Base-by-base conservation (phyloP, 2,113 vertebrate genomes). In the Apaloderma vittatum region DNA sequence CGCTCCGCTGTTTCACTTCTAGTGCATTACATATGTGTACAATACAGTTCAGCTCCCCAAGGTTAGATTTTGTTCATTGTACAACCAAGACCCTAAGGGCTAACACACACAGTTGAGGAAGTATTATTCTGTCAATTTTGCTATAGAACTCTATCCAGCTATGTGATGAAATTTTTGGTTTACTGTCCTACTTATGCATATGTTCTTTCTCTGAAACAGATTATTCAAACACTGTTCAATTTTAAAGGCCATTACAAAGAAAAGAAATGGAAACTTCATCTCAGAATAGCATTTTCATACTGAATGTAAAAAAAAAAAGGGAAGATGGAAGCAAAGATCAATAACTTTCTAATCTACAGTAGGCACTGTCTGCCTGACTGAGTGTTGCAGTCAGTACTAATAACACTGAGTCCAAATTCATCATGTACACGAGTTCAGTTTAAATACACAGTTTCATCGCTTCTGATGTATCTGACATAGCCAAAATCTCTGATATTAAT, bases 11-110 rank as follows among this genome's bases (percentile, higher is more conserved):
- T 76, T 97, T 75, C 70, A 85, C 94, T 96, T 95, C 70, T 67
- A 94, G 90, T 66, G 66, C 86, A 79, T 96, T 96, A 92, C 88
- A 88, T 89, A 86, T 93, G n/a, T 95, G 92, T 91, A 94, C 82
- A 97, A 87, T 94, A 96, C 59, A 95, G 55, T 40, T 45, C 70
- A 93, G 23, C 30, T 97, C 51, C 88, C 90, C 5, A 9, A 92
- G 91, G 91, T 96, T 90, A 95, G 73, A 93, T 81, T 81, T 94
- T 93, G 48, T 86, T 97, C 86, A 83, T 58, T 94, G 88, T 93
- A 90, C 89, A 93, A 92, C 86, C 84, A 91, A 94, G 72, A 86
- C 46, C 86, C 61, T 23, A 24, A 94, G 75, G 93, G 93, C 37
- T 88, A 90, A 48, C 85, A 49, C 34, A 71, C 5, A 92, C 43